Percentiles rank a stretch among this genome's conserved stretches.
Conservation (phyloP, 2,113 vertebrate genomes). For the Holacanthus passer region DNA sequence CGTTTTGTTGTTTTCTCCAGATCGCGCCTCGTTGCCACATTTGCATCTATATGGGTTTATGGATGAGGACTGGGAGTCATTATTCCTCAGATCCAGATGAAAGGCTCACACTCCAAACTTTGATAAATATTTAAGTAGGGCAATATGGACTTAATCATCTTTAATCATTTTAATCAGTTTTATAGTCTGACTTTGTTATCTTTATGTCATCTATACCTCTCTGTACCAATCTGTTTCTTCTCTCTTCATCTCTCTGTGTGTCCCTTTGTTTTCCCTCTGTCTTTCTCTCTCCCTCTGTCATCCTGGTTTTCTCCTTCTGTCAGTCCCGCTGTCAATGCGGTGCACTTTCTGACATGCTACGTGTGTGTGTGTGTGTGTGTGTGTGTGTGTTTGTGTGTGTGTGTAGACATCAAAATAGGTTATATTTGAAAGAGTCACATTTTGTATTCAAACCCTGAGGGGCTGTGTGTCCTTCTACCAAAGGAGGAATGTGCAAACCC, state of each 20-base stretch:
- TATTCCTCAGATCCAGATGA: constrained; percentile 14
- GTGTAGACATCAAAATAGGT: constrained; percentile 32
- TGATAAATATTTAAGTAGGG: constrained; percentile 27
- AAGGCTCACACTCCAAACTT: constrained; percentile 9
- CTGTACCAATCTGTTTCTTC: neutral
- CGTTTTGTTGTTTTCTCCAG: constrained; percentile 4
- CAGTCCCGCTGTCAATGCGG: constrained; percentile 40
- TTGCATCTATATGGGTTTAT: constrained; percentile 56
- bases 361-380: constrained; percentile 24
- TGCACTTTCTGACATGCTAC: constrained; percentile 40
- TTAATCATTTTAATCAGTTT: constrained; percentile 18
- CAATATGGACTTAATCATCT: neutral
- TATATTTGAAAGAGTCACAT: constrained; percentile 43
- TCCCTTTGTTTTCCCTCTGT: constrained; percentile 17
- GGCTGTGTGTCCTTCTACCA: constrained; percentile 41
- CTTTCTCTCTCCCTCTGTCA: constrained; percentile 31
- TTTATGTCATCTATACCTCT: constrained; percentile 5
- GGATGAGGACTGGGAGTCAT: constrained; percentile 18
- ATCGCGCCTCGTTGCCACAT: constrained; percentile 10
- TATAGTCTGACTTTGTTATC: constrained; percentile 2
- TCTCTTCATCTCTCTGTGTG: neutral
- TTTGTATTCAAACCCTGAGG: constrained; percentile 45
- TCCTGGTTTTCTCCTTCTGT: constrained; percentile 38
- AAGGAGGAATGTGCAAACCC: constrained; percentile 33
- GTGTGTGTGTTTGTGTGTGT: constrained; percentile 24